Evolutionary conservation across 2,888 invertebrate genomes (phyloP).

Genomic region (Athrips mouffetella): DNA sequence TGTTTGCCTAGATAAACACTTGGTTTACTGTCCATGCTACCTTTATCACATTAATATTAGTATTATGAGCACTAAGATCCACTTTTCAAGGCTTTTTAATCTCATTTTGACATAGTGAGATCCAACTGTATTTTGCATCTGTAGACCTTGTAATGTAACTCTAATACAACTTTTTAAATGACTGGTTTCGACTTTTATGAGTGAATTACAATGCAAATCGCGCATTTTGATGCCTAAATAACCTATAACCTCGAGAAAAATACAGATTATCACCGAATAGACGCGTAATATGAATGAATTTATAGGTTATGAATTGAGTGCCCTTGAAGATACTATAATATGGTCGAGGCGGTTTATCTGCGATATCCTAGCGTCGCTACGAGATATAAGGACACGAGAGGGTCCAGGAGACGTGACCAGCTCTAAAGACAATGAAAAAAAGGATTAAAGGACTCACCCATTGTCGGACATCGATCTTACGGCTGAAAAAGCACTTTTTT

Average conservation of each 20-base stretch:
- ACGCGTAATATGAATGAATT: constrained; percentile 39
- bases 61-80: constrained; percentile 10
- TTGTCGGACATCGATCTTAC: constrained; percentile 40
- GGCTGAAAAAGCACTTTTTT: constrained; percentile 29
- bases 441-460: constrained; percentile 50
- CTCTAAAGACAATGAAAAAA: constrained; percentile 29
- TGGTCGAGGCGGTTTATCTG: constrained; percentile 49
- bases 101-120: constrained; percentile 30
- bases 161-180: constrained; percentile 38
- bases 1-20: constrained; percentile 33
- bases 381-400: constrained; percentile 21
- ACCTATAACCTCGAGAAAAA: constrained; percentile 37
- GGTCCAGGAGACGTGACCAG: constrained; percentile 18
- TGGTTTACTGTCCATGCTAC: constrained; percentile 28
- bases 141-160: constrained; percentile 45
- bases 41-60: constrained; percentile 21
- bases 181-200: constrained; percentile 34
- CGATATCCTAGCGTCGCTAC: constrained; percentile 31
- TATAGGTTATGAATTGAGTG: constrained; percentile 67
- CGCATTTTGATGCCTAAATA: constrained; percentile 29
- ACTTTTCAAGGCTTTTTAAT: constrained; percentile 23
- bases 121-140: constrained; percentile 28
- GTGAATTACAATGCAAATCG: constrained; percentile 33
- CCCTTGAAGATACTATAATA: constrained; percentile 60
- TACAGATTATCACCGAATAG: constrained; percentile 27